Conservation (phyloP, 2,888 invertebrate species). For the Aethes cnicana region DNA sequence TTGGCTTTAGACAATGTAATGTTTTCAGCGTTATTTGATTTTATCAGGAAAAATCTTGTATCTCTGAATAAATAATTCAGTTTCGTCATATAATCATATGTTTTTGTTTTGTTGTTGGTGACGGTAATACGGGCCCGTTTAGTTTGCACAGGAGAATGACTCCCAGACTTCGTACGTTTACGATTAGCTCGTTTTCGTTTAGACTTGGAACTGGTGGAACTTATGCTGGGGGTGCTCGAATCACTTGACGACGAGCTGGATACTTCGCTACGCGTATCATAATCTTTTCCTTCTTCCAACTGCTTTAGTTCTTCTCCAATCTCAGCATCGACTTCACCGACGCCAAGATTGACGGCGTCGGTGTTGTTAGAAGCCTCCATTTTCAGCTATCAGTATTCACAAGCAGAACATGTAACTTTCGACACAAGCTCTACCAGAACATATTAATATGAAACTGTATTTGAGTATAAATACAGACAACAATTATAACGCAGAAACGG, state of each 20-base stretch:
- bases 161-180: slow-evolving; percentile 77
- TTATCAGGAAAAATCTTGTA: slow-evolving; percentile 97
- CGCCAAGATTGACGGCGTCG: slow-evolving; percentile 85
- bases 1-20: slow-evolving; percentile 96
- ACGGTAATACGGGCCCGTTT: slow-evolving; percentile 63
- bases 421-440: slow-evolving; percentile 1
- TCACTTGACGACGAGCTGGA: slow-evolving; percentile 90
- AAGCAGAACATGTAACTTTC: slow-evolving; percentile 24
- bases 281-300: slow-evolving; percentile 87
- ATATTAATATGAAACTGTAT: not conserved
- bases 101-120: slow-evolving; percentile 79
- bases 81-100: slow-evolving; percentile 93
- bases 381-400: slow-evolving; percentile 44
- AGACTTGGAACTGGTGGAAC: slow-evolving; percentile 88
- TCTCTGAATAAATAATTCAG: slow-evolving; percentile 97
- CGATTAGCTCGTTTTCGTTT: slow-evolving; percentile 82
- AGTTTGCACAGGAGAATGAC: slow-evolving; percentile 66
- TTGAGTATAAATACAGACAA: not conserved
- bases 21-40: slow-evolving; percentile 98
- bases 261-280: slow-evolving; percentile 94
- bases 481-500: not conserved
- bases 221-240: slow-evolving; percentile 89
- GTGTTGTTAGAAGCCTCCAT: slow-evolving; percentile 80
- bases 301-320: slow-evolving; percentile 91
- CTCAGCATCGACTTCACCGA: slow-evolving; percentile 86